Base-by-base conservation (phyloP, 2,888 invertebrate genomes). In the Drosophila macrothrix region DNA sequence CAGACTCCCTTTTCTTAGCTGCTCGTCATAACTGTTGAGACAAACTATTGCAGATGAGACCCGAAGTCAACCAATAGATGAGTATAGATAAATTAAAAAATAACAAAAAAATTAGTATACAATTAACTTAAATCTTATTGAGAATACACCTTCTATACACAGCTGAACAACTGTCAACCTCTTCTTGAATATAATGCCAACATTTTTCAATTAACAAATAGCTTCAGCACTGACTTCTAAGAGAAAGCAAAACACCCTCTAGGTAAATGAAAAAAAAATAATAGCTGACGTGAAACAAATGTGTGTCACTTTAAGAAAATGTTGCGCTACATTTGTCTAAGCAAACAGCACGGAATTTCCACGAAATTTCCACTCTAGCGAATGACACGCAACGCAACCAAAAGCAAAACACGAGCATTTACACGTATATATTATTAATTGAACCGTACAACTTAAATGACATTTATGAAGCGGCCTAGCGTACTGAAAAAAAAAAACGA, bases 361-460 rank as follows among this genome's bases (percentile, higher is more conserved):
- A 73, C 73, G 83, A 59, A 89, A 76, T 46, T 46, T 46, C 9
- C 46, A 46, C 25, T 25, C 16, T 25, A 49, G 19, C 64, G 41
- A 59, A 55, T 14, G 63, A 50, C 78, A 82, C 68, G 82, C 69
- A 67, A 82, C 67, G 82, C 69, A 67, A 67, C 55, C 54, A 63
- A 67, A 70, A 35, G 28, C 14, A 56, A 56, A 39, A 56, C 25
- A 55, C 55, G 65, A 67, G 60, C 52, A 78, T 67, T 64, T 54
- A 67, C 53, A 64, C 46, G 25, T 66, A 82, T 79, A 84, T 74
- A 85, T 76, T 82, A 89, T 88, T 89, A 88, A 88, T 88, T 90
- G 90, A 90, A 79, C 70, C 77, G 74, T 86, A 82, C 87, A 79
- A 79, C 76, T 78, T 75, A 78, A 78, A 76, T 89, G 90, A 88